These are phyloP conservation scores for Cydia pomonella DNA, from an alignment of 1,140 invertebrate genomes.

Conservation along the genomic window DNA sequence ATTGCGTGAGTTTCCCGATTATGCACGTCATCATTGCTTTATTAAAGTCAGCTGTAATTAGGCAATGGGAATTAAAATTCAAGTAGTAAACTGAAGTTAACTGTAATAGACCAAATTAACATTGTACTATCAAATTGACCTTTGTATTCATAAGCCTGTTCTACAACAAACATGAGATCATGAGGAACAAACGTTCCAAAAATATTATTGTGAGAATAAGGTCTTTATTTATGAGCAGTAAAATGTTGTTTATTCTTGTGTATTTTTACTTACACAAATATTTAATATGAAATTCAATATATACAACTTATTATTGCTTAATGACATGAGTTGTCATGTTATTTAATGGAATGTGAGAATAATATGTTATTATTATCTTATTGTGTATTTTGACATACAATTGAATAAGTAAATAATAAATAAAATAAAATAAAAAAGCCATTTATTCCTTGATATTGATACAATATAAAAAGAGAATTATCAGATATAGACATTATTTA, in stretches of 20 bases:
- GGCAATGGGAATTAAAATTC: background rate
- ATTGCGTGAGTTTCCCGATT: constrained; percentile 79
- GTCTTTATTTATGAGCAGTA: background rate
- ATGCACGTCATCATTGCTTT: constrained; percentile 19
- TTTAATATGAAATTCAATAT: no score
- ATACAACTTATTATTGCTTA: no score
- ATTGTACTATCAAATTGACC: background rate
- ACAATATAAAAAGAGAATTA: no score
- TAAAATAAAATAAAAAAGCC: no score
- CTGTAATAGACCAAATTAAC: background rate
- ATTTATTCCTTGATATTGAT: no score
- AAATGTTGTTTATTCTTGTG: background rate
- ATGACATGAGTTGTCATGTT: no score
- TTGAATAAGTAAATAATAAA: no score
- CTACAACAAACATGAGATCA: background rate
- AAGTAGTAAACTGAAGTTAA: background rate
- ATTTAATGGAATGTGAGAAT: no score
- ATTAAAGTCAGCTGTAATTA: constrained; percentile 5
- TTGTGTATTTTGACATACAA: no score
- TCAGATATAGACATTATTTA: no score
- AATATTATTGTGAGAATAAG: background rate
- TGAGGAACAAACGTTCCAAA: constrained; percentile 32
- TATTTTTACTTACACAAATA: background rate
- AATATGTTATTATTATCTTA: no score
- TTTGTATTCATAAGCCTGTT: background rate